Conservation (phyloP, 2,888 invertebrate species). For the Notocelia uddmanniana region DNA sequence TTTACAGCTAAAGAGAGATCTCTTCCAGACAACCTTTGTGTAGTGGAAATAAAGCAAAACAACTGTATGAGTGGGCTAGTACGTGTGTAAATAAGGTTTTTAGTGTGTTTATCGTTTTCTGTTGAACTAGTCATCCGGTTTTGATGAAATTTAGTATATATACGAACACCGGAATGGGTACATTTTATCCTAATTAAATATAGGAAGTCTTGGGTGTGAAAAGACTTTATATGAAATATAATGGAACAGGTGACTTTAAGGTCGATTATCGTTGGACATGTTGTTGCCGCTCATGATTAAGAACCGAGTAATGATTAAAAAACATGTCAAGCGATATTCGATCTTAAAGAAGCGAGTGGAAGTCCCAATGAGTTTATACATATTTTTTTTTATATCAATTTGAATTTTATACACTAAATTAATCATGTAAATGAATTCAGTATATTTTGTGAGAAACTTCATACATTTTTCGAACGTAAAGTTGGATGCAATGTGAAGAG, state of each 20-base stretch:
- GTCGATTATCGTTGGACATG: no score
- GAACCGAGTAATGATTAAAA: no score
- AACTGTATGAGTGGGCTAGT: no score
- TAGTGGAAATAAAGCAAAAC: no score
- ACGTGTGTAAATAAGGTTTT: no score
- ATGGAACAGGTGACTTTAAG: no score
- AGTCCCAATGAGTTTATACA: background rate
- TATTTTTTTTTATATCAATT: slow-evolving; percentile 7
- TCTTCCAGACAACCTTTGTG: no score
- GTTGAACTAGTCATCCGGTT: background rate
- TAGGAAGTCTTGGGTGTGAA: background rate
- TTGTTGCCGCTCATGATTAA: no score
- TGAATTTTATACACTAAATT: slow-evolving; percentile 13
- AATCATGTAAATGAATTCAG: slow-evolving; percentile 33
- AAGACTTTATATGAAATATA: no score
- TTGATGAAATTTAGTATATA: background rate
- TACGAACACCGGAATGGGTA: background rate
- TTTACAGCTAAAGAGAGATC: no score
- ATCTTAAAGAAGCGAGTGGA: no score
- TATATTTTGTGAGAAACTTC: slow-evolving; percentile 37
- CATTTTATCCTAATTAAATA: background rate
- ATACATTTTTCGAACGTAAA: slow-evolving; percentile 40
- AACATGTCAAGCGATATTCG: no score
- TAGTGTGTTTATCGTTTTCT: background rate
- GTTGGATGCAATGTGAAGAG: slow-evolving; percentile 28